phyloP scores from a whole-genome alignment of 2,113 vertebrate genomes.

The Serilophus lunatus region DNA sequence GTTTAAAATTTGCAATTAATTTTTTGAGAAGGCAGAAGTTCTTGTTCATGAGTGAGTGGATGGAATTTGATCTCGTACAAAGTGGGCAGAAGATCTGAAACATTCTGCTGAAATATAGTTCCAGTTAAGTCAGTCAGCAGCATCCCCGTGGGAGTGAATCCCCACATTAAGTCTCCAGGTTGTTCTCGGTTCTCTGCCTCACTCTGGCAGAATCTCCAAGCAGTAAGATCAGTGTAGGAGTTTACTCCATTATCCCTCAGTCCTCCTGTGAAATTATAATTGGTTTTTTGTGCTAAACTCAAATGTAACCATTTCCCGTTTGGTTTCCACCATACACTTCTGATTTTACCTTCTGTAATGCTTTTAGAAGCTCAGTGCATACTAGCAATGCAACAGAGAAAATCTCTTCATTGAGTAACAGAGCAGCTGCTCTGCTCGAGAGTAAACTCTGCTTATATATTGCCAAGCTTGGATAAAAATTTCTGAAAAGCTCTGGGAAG shows the following conservation, averaged over 20 bases:
- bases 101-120: background rate
- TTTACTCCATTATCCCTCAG: slow-evolving; percentile 6
- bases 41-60: background rate
- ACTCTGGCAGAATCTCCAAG: background rate
- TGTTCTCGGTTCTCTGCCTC: background rate
- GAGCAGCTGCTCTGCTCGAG: background rate
- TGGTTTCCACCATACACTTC: background rate
- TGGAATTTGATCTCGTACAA: background rate
- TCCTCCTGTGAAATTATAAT: background rate
- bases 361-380: background rate
- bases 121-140: slow-evolving; percentile 32
- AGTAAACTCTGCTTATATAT: background rate
- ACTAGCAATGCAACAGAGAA: background rate
- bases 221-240: slow-evolving; percentile 7
- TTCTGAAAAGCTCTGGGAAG: background rate
- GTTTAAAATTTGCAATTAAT: background rate
- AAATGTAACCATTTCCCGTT: background rate
- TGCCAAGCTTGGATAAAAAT: background rate
- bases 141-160: slow-evolving; percentile 23
- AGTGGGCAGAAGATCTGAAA: slow-evolving; percentile 9
- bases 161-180: background rate
- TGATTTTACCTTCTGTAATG: background rate
- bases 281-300: background rate
- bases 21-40: background rate
- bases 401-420: background rate